Conservation (phyloP, 1,140 invertebrate species). For the Reticulitermes speratus region DNA sequence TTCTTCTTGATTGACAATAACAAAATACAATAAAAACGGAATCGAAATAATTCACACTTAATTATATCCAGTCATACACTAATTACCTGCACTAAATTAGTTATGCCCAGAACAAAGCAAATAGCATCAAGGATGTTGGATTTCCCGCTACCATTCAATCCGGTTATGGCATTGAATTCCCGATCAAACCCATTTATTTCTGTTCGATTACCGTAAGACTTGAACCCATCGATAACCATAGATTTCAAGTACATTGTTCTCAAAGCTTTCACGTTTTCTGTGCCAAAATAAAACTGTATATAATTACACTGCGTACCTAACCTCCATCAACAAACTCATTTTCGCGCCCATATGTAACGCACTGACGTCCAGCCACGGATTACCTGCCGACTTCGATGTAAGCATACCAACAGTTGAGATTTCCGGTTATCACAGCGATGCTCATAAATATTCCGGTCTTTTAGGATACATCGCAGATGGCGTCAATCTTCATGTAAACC, state of each 20-base stretch:
- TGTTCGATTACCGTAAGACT: conserved; percentile 93
- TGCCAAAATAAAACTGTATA: neutral
- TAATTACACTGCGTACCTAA: neutral
- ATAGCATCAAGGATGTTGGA: conserved; percentile 98
- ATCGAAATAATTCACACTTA: too few species aligned
- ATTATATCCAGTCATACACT: neutral
- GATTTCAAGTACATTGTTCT: conserved; percentile 89
- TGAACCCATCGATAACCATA: conserved; percentile 95
- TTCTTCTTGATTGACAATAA: too few species aligned
- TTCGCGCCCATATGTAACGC: too few species aligned
- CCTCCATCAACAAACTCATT: too few species aligned
- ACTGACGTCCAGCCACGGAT: too few species aligned
- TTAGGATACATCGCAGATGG: too few species aligned
- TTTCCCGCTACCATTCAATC: conserved; percentile 98
- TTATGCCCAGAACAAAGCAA: conserved; percentile 96
- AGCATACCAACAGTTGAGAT: too few species aligned
- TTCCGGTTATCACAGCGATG: too few species aligned
- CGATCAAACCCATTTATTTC: conserved; percentile 93
- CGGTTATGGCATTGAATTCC: conserved; percentile 98
- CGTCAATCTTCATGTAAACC: too few species aligned
- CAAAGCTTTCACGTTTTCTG: neutral
- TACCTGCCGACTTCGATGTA: too few species aligned
- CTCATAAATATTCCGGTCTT: too few species aligned
- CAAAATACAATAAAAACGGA: too few species aligned
- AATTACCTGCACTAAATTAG: conserved; percentile 86